A percentile compares a stretch with the other conserved stretches of the same genome.
phyloP scores from a whole-genome alignment of 1,140 invertebrate species.

The Temnothorax nylanderi region DNA sequence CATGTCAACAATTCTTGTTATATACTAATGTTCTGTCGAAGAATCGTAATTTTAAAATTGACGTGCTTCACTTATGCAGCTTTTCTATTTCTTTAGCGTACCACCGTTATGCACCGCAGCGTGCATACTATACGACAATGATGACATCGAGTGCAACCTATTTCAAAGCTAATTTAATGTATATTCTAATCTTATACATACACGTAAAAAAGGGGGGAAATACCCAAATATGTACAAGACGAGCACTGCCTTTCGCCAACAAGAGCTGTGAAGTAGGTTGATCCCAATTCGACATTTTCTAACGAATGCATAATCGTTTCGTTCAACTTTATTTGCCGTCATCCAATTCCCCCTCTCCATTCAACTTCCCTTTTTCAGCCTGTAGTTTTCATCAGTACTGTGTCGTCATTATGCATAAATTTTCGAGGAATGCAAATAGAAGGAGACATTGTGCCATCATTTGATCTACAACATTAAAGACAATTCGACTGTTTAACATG shows the following conservation, averaged over 20 bases:
- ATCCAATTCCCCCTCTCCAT: constrained; percentile 16
- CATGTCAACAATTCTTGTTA: not conserved
- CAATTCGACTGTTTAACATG: not conserved
- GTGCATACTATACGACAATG: constrained; percentile 48
- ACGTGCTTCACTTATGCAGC: not conserved
- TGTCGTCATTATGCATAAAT: constrained; percentile 11
- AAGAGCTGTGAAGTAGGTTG: constrained; percentile 76
- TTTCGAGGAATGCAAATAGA: not conserved
- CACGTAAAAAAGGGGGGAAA: constrained; percentile 48
- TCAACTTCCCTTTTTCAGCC: constrained; percentile 7
- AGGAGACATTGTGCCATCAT: constrained; percentile 44
- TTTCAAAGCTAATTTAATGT: constrained; percentile 71
- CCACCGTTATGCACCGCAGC: constrained; percentile 57
- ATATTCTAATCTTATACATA: constrained; percentile 72
- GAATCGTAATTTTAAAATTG: not conserved
- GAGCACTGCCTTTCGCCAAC: constrained; percentile 81
- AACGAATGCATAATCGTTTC: constrained; percentile 48
- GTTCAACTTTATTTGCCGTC: constrained; percentile 35
- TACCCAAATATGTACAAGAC: constrained; percentile 72
- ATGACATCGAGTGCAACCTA: constrained; percentile 64
- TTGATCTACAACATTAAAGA: constrained; percentile 16
- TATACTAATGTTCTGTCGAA: not conserved
- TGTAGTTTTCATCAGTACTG: constrained; percentile 4
- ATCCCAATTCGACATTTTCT: constrained; percentile 58
- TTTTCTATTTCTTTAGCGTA: constrained; percentile 51